Percentiles rank a stretch among this genome's conserved stretches.
These are phyloP conservation scores for Pocillopora verrucosa DNA, from an alignment of 64 coral and sea anemone species.

Conservation along the genomic window DNA sequence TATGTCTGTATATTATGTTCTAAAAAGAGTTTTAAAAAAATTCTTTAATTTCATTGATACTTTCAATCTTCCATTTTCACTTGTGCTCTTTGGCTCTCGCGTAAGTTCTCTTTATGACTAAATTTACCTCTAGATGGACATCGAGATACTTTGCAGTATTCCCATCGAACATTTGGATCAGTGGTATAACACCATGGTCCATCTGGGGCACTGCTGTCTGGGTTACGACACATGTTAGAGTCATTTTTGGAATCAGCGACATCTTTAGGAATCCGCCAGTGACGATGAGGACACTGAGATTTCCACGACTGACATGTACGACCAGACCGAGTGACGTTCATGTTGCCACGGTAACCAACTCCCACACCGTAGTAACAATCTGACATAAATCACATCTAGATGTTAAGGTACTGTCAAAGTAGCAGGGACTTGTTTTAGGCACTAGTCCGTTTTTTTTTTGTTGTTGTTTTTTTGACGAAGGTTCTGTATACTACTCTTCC, in stretches of 20 bases:
- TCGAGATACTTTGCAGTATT: slow-evolving; percentile 43
- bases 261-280: slow-evolving; percentile 39
- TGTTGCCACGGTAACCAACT: slow-evolving; percentile 62
- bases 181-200: slow-evolving; percentile 58
- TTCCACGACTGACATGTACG: slow-evolving; percentile 77
- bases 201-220: slow-evolving; percentile 21
- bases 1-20: too few relatives aligned
- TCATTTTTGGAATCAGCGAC: slow-evolving; percentile 25
- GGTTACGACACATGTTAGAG: slow-evolving; percentile 49
- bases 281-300: slow-evolving; percentile 92
- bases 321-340: slow-evolving; percentile 66
- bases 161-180: slow-evolving; percentile 42
- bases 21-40: too few relatives aligned
- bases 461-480: too few relatives aligned
- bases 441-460: too few relatives aligned
- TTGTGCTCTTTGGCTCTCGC: not conserved
- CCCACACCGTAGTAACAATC: slow-evolving; percentile 69
- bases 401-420: not conserved
- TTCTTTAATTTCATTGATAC: too few relatives aligned
- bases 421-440: too few relatives aligned
- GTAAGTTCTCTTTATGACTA: not conserved
- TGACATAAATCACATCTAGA: not conserved
- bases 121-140: slow-evolving; percentile 11
- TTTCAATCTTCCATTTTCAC: not conserved
- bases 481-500: too few relatives aligned